Base-by-base conservation (phyloP, 1,140 invertebrate species). In the Sitophilus oryzae region DNA sequence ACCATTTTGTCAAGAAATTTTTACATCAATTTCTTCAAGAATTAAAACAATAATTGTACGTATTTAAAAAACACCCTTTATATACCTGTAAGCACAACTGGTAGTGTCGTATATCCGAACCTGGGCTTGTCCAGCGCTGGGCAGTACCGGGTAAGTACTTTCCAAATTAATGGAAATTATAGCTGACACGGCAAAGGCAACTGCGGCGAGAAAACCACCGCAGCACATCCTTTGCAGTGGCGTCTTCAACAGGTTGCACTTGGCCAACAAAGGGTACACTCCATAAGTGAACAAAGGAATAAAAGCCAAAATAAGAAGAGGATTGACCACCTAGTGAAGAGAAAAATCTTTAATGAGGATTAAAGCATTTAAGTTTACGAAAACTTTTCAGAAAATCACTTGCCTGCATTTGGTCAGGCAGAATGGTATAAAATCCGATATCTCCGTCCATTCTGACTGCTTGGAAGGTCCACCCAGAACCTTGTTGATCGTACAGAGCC, bases 381-480 rank as follows among this genome's bases (percentile, higher is more conserved):
- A 43, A 8, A 9, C 41, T 9, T 4, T 20, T 19, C 11, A 35
- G 11, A 35, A 25, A 6, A 42, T 15, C 8, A 40, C 37, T 44
- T 36, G 50, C 54, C 37, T 91, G 89, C 79, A 96, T 86, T 71
- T 96, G 93, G 72, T 96, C 93, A 0, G 93, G 89, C 58, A 91
- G 82, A 9, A 96, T 74, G 0, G 76, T 74, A 14, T 79, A 79
- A 51, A 77, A 79, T 1, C 82, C 79, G 2, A 95, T 68, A n/a
- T 81, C 69, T 8, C 94, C 91, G 66, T 93, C 76, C 90, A 98
- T 93, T 58, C 85, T 79, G 0, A 84, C 83, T 6, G 94, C 94
- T 79, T 98, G 94, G 54, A 96, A 82, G 0, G 92, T 95, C 95
- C 95, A 98, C 41, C 88, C 79, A 0, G 93, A 96, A 10, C 92